Conservation (phyloP, 1,140 invertebrate species). For the Drosophila bocki region DNA sequence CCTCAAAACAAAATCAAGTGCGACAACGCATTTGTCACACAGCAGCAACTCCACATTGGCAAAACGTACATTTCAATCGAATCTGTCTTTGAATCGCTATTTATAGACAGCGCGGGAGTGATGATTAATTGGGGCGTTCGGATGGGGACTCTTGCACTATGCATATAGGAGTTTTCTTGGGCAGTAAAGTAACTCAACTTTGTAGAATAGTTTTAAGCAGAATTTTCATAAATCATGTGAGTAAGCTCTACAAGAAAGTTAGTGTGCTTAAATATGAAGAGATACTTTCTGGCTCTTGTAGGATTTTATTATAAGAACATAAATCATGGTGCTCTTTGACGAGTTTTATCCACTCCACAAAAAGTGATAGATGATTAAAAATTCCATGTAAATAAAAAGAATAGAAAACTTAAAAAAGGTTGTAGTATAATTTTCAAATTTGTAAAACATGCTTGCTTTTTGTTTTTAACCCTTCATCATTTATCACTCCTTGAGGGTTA, state of each 20-base stretch:
- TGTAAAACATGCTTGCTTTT: not conserved
- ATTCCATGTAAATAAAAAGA: not conserved
- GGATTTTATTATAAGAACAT: conserved; percentile 9
- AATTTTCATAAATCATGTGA: not conserved
- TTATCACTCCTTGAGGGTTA: not conserved
- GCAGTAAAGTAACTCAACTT: not conserved
- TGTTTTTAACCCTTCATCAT: not conserved
- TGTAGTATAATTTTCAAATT: not conserved
- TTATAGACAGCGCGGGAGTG: conserved; percentile 18
- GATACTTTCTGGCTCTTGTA: conserved; percentile 1
- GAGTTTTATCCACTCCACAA: not conserved
- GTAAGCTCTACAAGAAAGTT: not conserved
- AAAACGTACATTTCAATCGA: conserved; percentile 17
- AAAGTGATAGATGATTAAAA: not conserved
- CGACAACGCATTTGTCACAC: conserved; percentile 44
- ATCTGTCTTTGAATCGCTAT: conserved; percentile 18
- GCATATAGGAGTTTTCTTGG: too few species aligned
- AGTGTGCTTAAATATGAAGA: not conserved
- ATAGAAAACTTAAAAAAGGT: not conserved
- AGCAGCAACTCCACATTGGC: conserved; percentile 29
- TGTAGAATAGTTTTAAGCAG: not conserved
- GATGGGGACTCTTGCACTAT: not conserved
- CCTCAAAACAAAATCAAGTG: conserved; percentile 38
- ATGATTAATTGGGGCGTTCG: conserved; percentile 11
- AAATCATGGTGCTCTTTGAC: conserved; percentile 2